Conservation (phyloP, 1,140 invertebrate genomes). For the Ooceraea biroi region DNA sequence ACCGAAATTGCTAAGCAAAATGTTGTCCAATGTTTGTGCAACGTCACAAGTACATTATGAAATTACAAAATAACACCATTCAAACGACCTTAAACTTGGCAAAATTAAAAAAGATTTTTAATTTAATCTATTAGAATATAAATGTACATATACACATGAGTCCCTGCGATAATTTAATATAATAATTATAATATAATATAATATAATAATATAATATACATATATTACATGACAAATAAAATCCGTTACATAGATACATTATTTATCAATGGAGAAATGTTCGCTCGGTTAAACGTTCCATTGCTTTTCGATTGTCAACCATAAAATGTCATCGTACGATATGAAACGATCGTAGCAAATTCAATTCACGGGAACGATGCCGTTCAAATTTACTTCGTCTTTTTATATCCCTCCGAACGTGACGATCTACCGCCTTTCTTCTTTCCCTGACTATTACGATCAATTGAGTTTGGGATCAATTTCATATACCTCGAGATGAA, state of each 20-base stretch:
- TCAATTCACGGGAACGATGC: slow-evolving; percentile 22
- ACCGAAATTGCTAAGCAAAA: slow-evolving; percentile 36
- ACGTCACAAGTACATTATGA: slow-evolving; percentile 22
- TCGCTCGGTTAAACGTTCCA: not conserved
- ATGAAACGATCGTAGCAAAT: slow-evolving; percentile 7
- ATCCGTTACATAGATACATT: not conserved
- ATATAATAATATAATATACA: not conserved
- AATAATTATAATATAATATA: not conserved
- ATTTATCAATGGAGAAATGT: not conserved
- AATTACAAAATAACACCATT: slow-evolving; percentile 2
- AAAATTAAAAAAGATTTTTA: not conserved
- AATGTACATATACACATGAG: not conserved
- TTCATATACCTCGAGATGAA: slow-evolving; percentile 25
- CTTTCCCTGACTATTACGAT: slow-evolving; percentile 40
- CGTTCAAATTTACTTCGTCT: not conserved
- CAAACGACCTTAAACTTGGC: not conserved
- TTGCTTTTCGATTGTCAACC: not conserved
- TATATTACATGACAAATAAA: not conserved
- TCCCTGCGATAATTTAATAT: not conserved
- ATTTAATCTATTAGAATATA: not conserved
- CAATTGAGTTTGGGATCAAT: slow-evolving; percentile 52
- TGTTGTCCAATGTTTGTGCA: not conserved
- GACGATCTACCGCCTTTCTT: slow-evolving; percentile 15
- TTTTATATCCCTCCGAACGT: slow-evolving; percentile 34
- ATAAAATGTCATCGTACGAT: slow-evolving; percentile 5